phyloP scores from a whole-genome alignment of 1,140 invertebrate genomes.

The Aphaenogaster floridana region DNA sequence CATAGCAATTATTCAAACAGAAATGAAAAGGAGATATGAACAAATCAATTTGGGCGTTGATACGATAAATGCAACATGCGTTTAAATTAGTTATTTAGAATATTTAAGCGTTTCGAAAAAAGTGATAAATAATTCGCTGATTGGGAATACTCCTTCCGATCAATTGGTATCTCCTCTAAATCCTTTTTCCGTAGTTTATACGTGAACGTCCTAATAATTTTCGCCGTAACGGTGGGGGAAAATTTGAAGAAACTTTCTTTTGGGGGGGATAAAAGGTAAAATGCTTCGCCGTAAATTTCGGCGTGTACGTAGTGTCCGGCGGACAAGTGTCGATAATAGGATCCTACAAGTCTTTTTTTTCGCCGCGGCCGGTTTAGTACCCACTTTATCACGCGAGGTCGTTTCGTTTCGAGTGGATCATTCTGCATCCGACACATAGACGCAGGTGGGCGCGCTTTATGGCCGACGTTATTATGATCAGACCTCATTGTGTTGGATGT shows the following conservation, averaged over 20 bases:
- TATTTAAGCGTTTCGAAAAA: neutral
- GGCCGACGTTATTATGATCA: conserved; percentile 78
- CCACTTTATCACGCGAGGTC: conserved; percentile 72
- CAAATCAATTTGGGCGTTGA: conserved; percentile 36
- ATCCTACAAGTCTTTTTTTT: conserved; percentile 62
- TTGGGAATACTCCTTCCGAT: neutral
- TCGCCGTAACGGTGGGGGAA: neutral
- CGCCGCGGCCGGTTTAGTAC: conserved; percentile 62
- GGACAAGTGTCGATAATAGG: conserved; percentile 73
- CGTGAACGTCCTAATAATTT: conserved; percentile 20
- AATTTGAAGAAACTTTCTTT: conserved; percentile 36
- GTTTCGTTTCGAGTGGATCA: conserved; percentile 76
- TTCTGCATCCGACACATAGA: conserved; percentile 74
- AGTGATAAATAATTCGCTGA: conserved; percentile 4
- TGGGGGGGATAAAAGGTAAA: neutral
- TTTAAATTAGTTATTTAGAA: neutral
- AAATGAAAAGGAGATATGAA: conserved; percentile 18
- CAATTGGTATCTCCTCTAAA: neutral
- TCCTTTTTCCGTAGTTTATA: neutral
- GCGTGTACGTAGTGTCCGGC: conserved; percentile 34
- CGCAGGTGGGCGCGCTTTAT: conserved; percentile 77
- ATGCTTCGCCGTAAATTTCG: conserved; percentile 62
- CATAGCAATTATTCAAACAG: conserved; percentile 13
- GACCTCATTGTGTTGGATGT: conserved; percentile 70
- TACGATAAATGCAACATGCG: neutral